phyloP scores from a whole-genome alignment of 1,140 invertebrate species.

The Drosophila parabipectinata region DNA sequence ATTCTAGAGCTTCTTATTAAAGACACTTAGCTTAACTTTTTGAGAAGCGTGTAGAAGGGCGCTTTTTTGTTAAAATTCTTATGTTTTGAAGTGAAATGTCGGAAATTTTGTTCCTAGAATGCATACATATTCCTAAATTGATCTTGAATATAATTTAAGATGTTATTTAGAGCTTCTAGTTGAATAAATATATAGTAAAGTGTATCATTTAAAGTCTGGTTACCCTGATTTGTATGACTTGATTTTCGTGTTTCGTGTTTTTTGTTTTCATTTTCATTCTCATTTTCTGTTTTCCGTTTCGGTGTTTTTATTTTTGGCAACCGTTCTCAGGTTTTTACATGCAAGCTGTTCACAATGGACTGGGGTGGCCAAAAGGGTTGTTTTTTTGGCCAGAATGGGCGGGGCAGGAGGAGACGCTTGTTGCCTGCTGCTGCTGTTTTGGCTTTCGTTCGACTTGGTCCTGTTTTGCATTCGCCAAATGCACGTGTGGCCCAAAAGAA shows the following conservation, averaged over 20 bases:
- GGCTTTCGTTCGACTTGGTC: constrained; percentile 10
- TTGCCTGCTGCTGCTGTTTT: constrained; percentile 40
- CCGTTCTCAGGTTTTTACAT: constrained; percentile 56
- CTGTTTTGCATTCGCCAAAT: constrained; percentile 41
- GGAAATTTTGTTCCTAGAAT: too few relatives aligned
- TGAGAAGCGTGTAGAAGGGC: not conserved
- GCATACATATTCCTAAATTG: too few relatives aligned
- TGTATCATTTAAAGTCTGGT: not conserved
- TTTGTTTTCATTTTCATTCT: constrained; percentile 55
- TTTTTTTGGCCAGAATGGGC: constrained; percentile 1
- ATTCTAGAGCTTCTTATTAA: too few relatives aligned
- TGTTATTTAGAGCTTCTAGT: too few relatives aligned
- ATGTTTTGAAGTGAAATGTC: too few relatives aligned
- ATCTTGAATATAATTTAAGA: too few relatives aligned
- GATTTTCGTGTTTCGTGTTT: not conserved
- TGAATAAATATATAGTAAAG: not conserved
- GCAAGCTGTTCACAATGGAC: constrained; percentile 44
- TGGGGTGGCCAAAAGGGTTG: not conserved
- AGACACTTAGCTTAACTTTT: not conserved
- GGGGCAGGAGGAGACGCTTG: constrained; percentile 35
- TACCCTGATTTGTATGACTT: not conserved
- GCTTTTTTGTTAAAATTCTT: too few relatives aligned
- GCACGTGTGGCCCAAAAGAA: constrained; percentile 39
- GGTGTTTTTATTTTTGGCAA: constrained; percentile 60
- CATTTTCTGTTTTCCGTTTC: constrained; percentile 37